Conservation (phyloP, 2,113 vertebrate species). For the Coreoperca whiteheadi region DNA sequence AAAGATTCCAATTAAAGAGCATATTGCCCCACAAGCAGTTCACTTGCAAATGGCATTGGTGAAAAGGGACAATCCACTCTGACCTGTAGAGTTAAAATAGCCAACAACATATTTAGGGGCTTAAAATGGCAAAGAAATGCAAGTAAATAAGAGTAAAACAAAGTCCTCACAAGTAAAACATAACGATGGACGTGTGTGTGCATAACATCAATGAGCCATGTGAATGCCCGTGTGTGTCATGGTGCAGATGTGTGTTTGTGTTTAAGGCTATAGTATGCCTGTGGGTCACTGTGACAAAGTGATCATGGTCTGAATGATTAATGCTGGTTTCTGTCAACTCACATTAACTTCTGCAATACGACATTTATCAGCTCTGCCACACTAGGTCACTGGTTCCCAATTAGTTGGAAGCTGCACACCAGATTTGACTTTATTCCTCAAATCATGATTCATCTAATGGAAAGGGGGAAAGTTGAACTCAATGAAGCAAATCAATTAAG, state of each 20-base stretch:
- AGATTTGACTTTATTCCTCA: conserved; percentile 37
- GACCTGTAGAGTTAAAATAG: not conserved
- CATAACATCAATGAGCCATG: conserved; percentile 37
- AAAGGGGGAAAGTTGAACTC: conserved; percentile 16
- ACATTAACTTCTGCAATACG: conserved; percentile 60
- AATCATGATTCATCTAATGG: conserved; percentile 32
- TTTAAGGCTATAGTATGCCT: conserved; percentile 51
- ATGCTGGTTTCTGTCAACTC: conserved; percentile 72
- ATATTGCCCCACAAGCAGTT: not conserved
- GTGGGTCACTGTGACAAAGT: conserved; percentile 58
- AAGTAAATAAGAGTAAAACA: not conserved
- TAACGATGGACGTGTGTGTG: not conserved
- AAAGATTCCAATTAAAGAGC: too few species aligned
- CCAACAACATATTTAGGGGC: not conserved
- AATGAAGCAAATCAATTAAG: conserved; percentile 50
- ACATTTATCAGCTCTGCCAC: conserved; percentile 56
- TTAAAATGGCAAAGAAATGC: not conserved
- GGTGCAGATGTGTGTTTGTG: conserved; percentile 23
- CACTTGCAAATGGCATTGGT: not conserved
- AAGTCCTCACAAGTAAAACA: not conserved
- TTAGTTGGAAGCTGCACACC: conserved; percentile 55
- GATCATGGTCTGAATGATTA: conserved; percentile 66
- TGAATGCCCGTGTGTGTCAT: conserved; percentile 6
- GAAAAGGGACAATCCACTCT: not conserved
- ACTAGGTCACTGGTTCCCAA: conserved; percentile 68